Conservation (phyloP, 1,140 invertebrate species). For the Orussus abietinus region DNA sequence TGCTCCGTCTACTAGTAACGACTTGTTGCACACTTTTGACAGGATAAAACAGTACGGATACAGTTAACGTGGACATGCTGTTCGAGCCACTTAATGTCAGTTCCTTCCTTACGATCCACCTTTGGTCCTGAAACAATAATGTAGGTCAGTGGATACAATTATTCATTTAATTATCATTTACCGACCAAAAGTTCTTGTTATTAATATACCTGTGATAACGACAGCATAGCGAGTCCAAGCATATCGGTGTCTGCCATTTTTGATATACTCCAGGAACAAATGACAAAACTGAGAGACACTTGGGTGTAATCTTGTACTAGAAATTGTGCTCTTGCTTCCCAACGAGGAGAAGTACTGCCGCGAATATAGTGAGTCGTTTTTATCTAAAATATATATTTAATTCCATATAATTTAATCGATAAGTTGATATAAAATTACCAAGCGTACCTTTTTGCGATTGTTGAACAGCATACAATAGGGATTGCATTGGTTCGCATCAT, state of each 20-base stretch:
- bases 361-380: conserved; percentile 57
- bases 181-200: neutral
- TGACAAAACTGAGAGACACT: conserved; percentile 49
- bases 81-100: conserved; percentile 36
- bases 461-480: conserved; percentile 59
- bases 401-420: conserved; percentile 5
- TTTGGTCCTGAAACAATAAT: conserved; percentile 23
- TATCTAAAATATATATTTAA: conserved; percentile 37
- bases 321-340: conserved; percentile 57
- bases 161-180: neutral
- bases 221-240: conserved; percentile 45
- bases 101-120: conserved; percentile 38
- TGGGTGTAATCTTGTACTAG: conserved; percentile 55
- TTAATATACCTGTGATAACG: conserved; percentile 35
- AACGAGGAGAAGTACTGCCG: conserved; percentile 50
- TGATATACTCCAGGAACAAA: conserved; percentile 46
- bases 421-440: conserved; percentile 8
- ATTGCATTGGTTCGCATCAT: conserved; percentile 53
- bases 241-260: conserved; percentile 47
- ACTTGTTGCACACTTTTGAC: conserved; percentile 41
- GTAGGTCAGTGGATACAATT: neutral
- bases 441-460: conserved; percentile 54
- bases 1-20: conserved; percentile 29
- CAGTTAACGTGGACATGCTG: conserved; percentile 48
- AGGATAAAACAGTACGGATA: conserved; percentile 55